Evolutionary conservation across 2,888 invertebrate species (phyloP).

Genomic region (Conops quadrifasciatus): DNA sequence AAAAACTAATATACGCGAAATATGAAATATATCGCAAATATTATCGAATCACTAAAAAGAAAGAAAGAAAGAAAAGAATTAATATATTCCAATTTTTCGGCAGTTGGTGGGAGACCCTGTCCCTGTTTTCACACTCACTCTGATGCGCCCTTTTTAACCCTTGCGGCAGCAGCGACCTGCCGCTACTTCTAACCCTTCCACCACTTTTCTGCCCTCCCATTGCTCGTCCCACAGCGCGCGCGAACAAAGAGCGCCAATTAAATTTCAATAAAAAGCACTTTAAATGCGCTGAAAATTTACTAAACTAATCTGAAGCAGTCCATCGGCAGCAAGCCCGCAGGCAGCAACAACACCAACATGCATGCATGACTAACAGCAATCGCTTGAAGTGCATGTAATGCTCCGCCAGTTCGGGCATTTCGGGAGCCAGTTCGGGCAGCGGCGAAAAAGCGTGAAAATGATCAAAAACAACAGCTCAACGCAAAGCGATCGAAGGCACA

Average conservation of each 20-base stretch:
- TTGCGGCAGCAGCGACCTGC: background rate
- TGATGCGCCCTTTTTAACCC: too few relatives aligned
- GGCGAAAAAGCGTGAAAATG: conserved; percentile 23
- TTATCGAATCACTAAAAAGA: too few relatives aligned
- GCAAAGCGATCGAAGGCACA: background rate
- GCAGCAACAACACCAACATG: background rate
- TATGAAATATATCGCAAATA: too few relatives aligned
- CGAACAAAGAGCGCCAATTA: conserved; percentile 21
- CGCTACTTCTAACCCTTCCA: background rate
- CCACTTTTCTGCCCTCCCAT: background rate
- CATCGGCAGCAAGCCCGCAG: conserved; percentile 5
- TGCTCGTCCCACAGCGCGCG: background rate
- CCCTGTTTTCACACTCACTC: too few relatives aligned
- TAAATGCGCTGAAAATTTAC: conserved; percentile 11
- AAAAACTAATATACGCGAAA: background rate
- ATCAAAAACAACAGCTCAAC: conserved; percentile 15
- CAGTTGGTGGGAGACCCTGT: too few relatives aligned
- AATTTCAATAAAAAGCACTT: conserved; percentile 27
- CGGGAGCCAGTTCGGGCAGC: background rate
- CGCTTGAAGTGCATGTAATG: conserved; percentile 21
- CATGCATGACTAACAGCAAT: conserved; percentile 26
- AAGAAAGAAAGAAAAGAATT: too few relatives aligned
- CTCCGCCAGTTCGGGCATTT: background rate
- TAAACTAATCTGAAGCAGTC: conserved; percentile 2
- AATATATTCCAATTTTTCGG: too few relatives aligned